Evolutionary conservation across 1,140 invertebrate species (phyloP).

Genomic region (Magallana gigas): DNA sequence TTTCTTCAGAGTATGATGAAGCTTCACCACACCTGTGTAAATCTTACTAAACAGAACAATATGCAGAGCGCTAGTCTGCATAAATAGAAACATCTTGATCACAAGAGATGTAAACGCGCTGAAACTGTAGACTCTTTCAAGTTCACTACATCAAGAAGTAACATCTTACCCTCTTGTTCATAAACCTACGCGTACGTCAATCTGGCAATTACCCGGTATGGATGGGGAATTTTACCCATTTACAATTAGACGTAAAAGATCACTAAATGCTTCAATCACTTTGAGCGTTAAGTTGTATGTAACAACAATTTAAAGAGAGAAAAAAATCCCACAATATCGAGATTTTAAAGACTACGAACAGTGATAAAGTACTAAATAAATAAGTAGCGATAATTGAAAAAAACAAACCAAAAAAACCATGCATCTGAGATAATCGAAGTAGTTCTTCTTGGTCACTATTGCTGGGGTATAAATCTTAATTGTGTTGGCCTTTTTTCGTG

Average conservation of each 20-base stretch:
- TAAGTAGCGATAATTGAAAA: too few relatives aligned
- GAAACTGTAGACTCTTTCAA: constrained; percentile 29
- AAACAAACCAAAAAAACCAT: too few relatives aligned
- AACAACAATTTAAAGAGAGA: too few relatives aligned
- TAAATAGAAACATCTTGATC: constrained; percentile 33
- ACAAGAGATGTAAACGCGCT: constrained; percentile 29
- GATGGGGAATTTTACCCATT: constrained; percentile 1
- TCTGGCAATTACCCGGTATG: neutral
- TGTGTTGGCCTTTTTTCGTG: neutral
- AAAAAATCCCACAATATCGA: too few relatives aligned
- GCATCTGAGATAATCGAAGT: too few relatives aligned
- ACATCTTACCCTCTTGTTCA: constrained; percentile 26
- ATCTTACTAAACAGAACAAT: constrained; percentile 27
- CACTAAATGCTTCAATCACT: neutral
- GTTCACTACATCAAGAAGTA: constrained; percentile 17
- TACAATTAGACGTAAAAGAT: neutral
- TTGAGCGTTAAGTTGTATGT: too few relatives aligned
- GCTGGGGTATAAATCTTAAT: neutral
- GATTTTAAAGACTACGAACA: too few relatives aligned
- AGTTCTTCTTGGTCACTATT: too few relatives aligned
- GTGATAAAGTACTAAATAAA: too few relatives aligned
- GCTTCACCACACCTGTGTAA: constrained; percentile 16
- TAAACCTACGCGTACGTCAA: constrained; percentile 21
- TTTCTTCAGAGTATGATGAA: constrained; percentile 9
- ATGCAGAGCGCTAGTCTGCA: constrained; percentile 17